Evolutionary conservation across 2,888 invertebrate species (phyloP).

Genomic region (Meta bourneti): DNA sequence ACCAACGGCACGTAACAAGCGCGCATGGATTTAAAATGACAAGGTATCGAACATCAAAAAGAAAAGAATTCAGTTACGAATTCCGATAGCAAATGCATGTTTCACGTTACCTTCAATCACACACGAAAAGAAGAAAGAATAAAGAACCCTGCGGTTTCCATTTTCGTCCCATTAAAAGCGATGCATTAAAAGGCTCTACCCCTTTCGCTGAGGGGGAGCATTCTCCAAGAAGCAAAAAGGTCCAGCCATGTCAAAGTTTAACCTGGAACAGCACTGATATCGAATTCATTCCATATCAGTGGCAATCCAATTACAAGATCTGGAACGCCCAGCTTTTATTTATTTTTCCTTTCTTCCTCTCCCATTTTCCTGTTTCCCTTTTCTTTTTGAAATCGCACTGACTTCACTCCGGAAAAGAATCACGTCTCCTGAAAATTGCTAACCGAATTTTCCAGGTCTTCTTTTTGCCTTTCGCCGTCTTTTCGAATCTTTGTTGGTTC

Average conservation of each 20-base stretch:
- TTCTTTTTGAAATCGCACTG: slow-evolving; percentile 27
- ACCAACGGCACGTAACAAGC: too few species aligned
- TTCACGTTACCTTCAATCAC: too few species aligned
- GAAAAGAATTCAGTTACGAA: too few species aligned
- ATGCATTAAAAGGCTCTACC: not conserved
- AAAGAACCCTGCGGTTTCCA: not conserved
- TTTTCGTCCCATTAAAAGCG: not conserved
- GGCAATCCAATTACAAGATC: slow-evolving; percentile 58
- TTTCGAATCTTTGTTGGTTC: slow-evolving; percentile 10
- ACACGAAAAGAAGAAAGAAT: not conserved
- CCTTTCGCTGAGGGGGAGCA: too few species aligned
- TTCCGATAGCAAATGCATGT: too few species aligned
- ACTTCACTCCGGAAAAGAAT: slow-evolving; percentile 51
- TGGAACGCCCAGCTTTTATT: slow-evolving; percentile 21
- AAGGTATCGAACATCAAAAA: too few species aligned
- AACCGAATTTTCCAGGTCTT: slow-evolving; percentile 37
- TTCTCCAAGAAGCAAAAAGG: not conserved
- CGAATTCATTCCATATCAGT: slow-evolving; percentile 65
- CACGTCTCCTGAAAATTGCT: slow-evolving; percentile 60
- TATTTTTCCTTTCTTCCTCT: slow-evolving; percentile 21
- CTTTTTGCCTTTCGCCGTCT: not conserved
- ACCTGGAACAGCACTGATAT: slow-evolving; percentile 33
- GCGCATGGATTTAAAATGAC: too few species aligned
- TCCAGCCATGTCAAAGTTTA: slow-evolving; percentile 38
- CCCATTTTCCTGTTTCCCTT: not conserved